Base-by-base conservation (phyloP, 1,140 invertebrate genomes). In the Cotesia typhae region DNA sequence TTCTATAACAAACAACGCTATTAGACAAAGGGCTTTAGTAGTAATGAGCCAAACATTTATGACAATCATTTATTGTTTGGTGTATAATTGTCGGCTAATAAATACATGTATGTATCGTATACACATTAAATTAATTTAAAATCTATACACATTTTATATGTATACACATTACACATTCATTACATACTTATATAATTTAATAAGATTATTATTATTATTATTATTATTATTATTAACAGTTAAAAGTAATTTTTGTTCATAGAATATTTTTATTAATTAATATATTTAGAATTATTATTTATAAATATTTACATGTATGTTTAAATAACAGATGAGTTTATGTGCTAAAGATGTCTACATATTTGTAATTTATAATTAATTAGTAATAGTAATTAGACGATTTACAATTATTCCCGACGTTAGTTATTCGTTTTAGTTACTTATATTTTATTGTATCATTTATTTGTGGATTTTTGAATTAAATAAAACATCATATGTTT, bases 1-100 rank as follows among this genome's bases (percentile, higher is more conserved):
- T 74, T 79, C 71, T 77, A 82, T 78, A 82, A 81, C 75, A 81
- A 75, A 83, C 79, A 82, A 83, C 80, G 78, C 76, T 82, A 81
- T 80, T 81, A 84, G 83, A 84, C 77, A 81, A 81, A 83, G 80
- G 78, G 82, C 72, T 77, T 67, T 66, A 75, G 76, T 76, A 79
- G 79, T 80, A 83, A 72, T 78, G 75, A 79, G 67, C 57, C 75
- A 78, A 79, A 80, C 77, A 80, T 75, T 80, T 76, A 78, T 78
- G 61, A 41, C 63, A 66, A 70, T 71, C 73, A 77, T 79, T 73
- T 76, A 75, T 75, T 79, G 72, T 20, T 72, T 47, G 55, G 72
- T 74, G 70, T 73, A 71, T 76, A 72, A 68, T 74, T 68, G 60
- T 55, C 61, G 70, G 17, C 70, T 53, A 59, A 76, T 73, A 75